Percentiles rank a stretch among this genome's conserved stretches.
Conservation (phyloP, 2,888 invertebrate genomes). For the Sepioteuthis lessoniana region DNA sequence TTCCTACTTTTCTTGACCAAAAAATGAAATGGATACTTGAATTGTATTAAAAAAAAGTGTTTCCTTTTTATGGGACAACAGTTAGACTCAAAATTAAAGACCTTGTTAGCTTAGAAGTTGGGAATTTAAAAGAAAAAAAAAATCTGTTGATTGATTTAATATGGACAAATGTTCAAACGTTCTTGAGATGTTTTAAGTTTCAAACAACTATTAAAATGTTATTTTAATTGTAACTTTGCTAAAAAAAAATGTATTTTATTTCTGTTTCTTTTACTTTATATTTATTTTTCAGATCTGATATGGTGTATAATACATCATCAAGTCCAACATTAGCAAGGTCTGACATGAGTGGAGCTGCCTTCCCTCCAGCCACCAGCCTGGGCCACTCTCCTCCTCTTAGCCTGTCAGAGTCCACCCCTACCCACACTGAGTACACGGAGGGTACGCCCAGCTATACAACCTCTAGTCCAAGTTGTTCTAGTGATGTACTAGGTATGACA, state of each 20-base stretch:
- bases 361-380: slow-evolving; percentile 48
- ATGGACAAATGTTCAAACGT: too few relatives aligned
- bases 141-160: too few relatives aligned
- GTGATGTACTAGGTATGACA: slow-evolving; percentile 68
- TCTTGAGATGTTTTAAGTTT: too few relatives aligned
- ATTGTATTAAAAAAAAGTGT: too few relatives aligned
- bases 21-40: too few relatives aligned
- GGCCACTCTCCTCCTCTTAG: slow-evolving; percentile 73
- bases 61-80: too few relatives aligned
- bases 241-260: background rate
- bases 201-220: too few relatives aligned
- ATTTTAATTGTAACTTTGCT: too few relatives aligned
- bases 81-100: too few relatives aligned
- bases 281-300: slow-evolving; percentile 46
- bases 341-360: slow-evolving; percentile 43
- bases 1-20: too few relatives aligned
- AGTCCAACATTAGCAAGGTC: slow-evolving; percentile 45
- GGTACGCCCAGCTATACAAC: slow-evolving; percentile 98
- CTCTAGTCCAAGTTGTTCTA: slow-evolving; percentile 84
- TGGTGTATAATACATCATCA: slow-evolving; percentile 37
- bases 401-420: slow-evolving; percentile 83
- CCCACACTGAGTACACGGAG: slow-evolving; percentile 87
- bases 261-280: background rate
- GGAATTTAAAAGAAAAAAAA: too few relatives aligned
- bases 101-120: too few relatives aligned